Percentiles rank a stretch among this genome's conserved stretches.
These are phyloP conservation scores for Dasypolia templi DNA, from an alignment of 2,888 invertebrate genomes.

Conservation along the genomic window DNA sequence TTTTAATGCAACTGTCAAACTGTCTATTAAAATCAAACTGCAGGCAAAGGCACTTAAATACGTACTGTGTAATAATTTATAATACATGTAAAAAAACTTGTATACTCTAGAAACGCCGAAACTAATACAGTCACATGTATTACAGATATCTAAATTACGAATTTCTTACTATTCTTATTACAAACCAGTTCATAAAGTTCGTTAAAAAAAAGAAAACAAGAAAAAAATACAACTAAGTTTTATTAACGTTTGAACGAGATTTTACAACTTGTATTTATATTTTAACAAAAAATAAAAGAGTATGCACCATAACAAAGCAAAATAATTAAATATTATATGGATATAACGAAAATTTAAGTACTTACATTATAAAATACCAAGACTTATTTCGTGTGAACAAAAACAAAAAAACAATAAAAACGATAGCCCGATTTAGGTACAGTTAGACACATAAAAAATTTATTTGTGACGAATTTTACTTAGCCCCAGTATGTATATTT, in stretches of 20 bases:
- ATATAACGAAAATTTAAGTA: slow-evolving; percentile 58
- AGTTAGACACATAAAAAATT: slow-evolving; percentile 11
- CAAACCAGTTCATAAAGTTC: slow-evolving; percentile 4
- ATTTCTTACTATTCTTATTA: slow-evolving; percentile 19
- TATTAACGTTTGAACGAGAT: slow-evolving; percentile 65
- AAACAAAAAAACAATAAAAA: slow-evolving; percentile 22
- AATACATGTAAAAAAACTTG: slow-evolving; percentile 36
- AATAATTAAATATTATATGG: slow-evolving; percentile 42
- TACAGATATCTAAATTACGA: slow-evolving; percentile 41
- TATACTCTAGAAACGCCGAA: slow-evolving; percentile 36
- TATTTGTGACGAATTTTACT: slow-evolving; percentile 5
- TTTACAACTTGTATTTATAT: slow-evolving; percentile 51
- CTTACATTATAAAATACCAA: slow-evolving; percentile 54
- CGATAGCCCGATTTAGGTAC: slow-evolving; percentile 25
- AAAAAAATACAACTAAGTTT: slow-evolving; percentile 45
- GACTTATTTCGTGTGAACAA: slow-evolving; percentile 31
- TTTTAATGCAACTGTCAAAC: slow-evolving; percentile 6
- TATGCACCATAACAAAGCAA: slow-evolving; percentile 57
- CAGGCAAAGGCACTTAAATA: slow-evolving; percentile 68
- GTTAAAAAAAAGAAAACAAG: slow-evolving; percentile 29
- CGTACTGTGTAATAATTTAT: slow-evolving; percentile 49
- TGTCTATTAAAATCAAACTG: slow-evolving; percentile 41
- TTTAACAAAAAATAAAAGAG: slow-evolving; percentile 41
- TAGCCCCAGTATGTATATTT: too few relatives aligned
- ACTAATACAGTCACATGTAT: slow-evolving; percentile 38